Evolutionary conservation across 2,888 invertebrate genomes (phyloP).

Genomic region (Troilus luridus): DNA sequence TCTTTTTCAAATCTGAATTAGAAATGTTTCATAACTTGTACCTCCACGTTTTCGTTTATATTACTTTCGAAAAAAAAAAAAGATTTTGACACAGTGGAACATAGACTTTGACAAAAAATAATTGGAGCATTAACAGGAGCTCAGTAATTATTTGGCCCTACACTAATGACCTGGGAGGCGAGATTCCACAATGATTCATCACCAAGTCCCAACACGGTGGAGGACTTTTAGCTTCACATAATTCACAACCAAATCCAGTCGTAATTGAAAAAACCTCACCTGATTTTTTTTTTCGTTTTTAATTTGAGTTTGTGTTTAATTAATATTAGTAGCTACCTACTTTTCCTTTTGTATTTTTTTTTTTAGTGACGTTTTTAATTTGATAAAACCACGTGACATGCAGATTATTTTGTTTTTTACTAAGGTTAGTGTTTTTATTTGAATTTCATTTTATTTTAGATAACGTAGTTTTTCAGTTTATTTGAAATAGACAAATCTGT

Average conservation of each 20-base stretch:
- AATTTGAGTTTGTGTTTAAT: not conserved
- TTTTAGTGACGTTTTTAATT: too few species aligned
- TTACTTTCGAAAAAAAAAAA: not conserved
- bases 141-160: not conserved
- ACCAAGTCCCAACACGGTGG: not conserved
- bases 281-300: not conserved
- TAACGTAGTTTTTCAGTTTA: too few species aligned
- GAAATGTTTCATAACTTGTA: not conserved
- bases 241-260: not conserved
- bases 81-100: not conserved
- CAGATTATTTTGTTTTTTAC: too few species aligned
- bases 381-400: too few species aligned
- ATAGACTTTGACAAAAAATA: not conserved
- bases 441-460: too few species aligned
- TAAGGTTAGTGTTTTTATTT: too few species aligned
- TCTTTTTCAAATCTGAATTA: too few species aligned
- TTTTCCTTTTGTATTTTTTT: too few species aligned
- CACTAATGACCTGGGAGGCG: not conserved
- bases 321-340: not conserved
- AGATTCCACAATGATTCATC: conserved; percentile 13
- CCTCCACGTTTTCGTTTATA: not conserved
- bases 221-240: not conserved
- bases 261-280: not conserved
- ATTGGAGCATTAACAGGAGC: not conserved
- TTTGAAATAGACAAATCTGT: too few species aligned